These are phyloP conservation scores for Limosa lapponica DNA, from an alignment of 2,797 vertebrate species.

Conservation along the genomic window DNA sequence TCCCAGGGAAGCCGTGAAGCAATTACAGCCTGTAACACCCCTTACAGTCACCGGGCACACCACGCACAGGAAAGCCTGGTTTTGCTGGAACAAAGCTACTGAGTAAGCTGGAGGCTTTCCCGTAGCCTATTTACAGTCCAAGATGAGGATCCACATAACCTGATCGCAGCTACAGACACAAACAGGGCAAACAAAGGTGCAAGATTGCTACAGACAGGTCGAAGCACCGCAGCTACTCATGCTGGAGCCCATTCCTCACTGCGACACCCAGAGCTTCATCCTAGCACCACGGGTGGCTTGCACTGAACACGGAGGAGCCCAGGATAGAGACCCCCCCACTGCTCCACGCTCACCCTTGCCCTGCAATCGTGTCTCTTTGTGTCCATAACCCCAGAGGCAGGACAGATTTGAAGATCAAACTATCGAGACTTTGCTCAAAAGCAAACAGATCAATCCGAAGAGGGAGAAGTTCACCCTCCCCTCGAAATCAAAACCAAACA, in stretches of 20 bases:
- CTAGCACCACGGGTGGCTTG: background rate
- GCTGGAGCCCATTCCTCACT: background rate
- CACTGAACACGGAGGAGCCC: background rate
- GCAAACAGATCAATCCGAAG: slow-evolving; percentile 56
- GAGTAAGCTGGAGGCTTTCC: background rate
- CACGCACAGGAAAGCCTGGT: background rate
- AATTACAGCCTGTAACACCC: background rate
- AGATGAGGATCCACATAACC: background rate
- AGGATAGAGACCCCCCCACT: background rate
- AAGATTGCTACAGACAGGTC: background rate
- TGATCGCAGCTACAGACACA: background rate
- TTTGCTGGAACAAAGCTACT: background rate
- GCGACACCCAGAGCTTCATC: background rate
- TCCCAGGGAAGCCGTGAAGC: background rate
- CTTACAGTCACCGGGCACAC: background rate
- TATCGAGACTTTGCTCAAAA: background rate
- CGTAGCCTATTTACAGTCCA: background rate
- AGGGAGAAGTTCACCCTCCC: slow-evolving; percentile 43
- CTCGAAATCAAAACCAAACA: slow-evolving; percentile 20
- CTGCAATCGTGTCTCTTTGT: background rate
- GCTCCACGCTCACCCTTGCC: background rate
- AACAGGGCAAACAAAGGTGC: background rate
- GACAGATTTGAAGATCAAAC: slow-evolving; percentile 1
- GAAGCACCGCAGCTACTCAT: background rate
- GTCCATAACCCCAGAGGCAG: slow-evolving; percentile 11